Evolutionary conservation across 2,888 invertebrate genomes (phyloP).

Genomic region (Ganaspis brasiliensis): DNA sequence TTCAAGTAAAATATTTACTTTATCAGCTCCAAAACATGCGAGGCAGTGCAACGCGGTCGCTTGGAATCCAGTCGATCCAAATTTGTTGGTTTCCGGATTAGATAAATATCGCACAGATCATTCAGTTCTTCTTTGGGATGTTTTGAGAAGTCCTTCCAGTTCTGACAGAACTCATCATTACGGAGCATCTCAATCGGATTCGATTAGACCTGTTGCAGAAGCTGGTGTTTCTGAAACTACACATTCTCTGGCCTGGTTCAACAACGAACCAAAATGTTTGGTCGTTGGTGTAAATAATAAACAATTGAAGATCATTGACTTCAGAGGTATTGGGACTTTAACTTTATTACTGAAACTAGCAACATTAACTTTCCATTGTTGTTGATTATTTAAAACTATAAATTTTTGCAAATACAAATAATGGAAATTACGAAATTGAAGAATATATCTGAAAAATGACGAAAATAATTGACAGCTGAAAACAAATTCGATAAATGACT

Average conservation of each 20-base stretch:
- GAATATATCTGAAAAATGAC: too few relatives aligned
- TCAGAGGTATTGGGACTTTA: slow-evolving; percentile 86
- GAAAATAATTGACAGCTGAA: too few relatives aligned
- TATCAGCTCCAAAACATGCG: slow-evolving; percentile 90
- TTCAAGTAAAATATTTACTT: slow-evolving; percentile 44
- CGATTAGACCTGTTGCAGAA: slow-evolving; percentile 86
- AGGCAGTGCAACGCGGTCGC: slow-evolving; percentile 93
- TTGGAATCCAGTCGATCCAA: slow-evolving; percentile 92
- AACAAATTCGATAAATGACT: too few relatives aligned
- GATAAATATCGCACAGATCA: slow-evolving; percentile 95
- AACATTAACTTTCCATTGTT: too few relatives aligned
- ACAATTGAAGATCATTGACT: slow-evolving; percentile 93
- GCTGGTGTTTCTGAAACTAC: slow-evolving; percentile 92
- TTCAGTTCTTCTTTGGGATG: slow-evolving; percentile 95
- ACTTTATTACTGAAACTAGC: background rate
- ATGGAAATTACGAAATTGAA: too few relatives aligned
- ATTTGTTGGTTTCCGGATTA: slow-evolving; percentile 92
- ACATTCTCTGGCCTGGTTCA: slow-evolving; percentile 93
- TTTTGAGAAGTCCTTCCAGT: slow-evolving; percentile 82
- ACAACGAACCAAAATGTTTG: slow-evolving; percentile 87
- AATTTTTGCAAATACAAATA: too few relatives aligned
- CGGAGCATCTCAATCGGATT: slow-evolving; percentile 80
- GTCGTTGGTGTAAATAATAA: slow-evolving; percentile 96
- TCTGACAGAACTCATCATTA: slow-evolving; percentile 77
- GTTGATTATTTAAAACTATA: too few relatives aligned